A percentile compares a stretch with the other conserved stretches of the same genome.
Evolutionary conservation across 2,888 invertebrate genomes (phyloP).

Genomic region (Watsonalla cultraria): DNA sequence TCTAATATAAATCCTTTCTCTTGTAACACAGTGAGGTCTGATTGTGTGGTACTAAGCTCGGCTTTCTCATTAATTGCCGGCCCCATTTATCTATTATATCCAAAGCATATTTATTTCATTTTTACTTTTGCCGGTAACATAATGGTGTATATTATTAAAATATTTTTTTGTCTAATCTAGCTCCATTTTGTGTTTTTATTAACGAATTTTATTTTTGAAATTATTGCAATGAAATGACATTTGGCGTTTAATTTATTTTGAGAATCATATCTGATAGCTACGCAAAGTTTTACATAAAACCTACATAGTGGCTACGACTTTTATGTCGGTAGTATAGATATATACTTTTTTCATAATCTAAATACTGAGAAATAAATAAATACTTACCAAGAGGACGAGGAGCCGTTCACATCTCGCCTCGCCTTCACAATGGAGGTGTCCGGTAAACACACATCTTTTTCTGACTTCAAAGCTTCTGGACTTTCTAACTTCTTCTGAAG

Average conservation of each 20-base stretch:
- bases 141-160: conserved; percentile 23
- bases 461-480: conserved; percentile 17
- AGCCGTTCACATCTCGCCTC: conserved; percentile 29
- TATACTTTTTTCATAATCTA: conserved; percentile 1
- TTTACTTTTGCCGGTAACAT: conserved; percentile 60
- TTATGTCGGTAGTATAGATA: not conserved
- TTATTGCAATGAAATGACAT: not conserved
- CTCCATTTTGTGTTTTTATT: conserved; percentile 5
- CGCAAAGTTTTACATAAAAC: not conserved
- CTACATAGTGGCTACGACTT: not conserved
- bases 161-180: conserved; percentile 11
- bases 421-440: conserved; percentile 41
- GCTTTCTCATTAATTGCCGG: conserved; percentile 47
- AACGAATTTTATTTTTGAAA: not conserved
- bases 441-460: conserved; percentile 28
- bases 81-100: conserved; percentile 25
- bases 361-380: conserved; percentile 1
- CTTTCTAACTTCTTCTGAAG: conserved; percentile 35
- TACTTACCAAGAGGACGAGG: conserved; percentile 43
- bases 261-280: not conserved
- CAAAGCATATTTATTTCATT: conserved; percentile 44
- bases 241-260: not conserved
- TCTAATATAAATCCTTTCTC: conserved; percentile 80
- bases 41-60: conserved; percentile 53
- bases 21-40: conserved; percentile 55